Percentiles rank a stretch among this genome's conserved stretches.
Conservation (phyloP, 2,797 vertebrate genomes). For the Protosalanx chinensis region DNA sequence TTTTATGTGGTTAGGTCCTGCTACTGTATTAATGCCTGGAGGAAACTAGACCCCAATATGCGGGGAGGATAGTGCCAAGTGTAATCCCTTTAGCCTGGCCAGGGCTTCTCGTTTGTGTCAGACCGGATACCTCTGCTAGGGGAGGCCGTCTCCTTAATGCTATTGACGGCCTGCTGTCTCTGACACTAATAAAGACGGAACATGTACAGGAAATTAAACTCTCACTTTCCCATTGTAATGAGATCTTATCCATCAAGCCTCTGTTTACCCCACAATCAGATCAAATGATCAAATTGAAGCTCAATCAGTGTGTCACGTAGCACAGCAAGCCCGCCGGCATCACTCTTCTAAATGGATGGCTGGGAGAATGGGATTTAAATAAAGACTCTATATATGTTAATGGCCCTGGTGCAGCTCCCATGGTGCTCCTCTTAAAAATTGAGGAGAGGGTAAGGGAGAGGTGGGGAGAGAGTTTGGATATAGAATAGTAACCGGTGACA, state of each 20-base stretch:
- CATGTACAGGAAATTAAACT: constrained; percentile 79
- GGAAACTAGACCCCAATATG: constrained; percentile 36
- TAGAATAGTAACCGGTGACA: neutral
- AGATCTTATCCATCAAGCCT: constrained; percentile 74
- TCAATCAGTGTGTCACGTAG: constrained; percentile 47
- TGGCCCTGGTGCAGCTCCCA: constrained; percentile 57
- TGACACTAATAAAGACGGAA: constrained; percentile 79
- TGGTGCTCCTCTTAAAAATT: constrained; percentile 51
- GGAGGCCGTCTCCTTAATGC: constrained; percentile 52
- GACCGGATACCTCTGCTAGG: constrained; percentile 46
- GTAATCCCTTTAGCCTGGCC: constrained; percentile 49
- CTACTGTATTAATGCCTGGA: constrained; percentile 14
- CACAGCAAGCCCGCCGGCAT: constrained; percentile 55
- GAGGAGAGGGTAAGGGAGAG: constrained; percentile 5
- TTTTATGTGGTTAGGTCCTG: constrained; percentile 20
- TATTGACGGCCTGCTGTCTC: constrained; percentile 70
- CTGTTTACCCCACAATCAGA: constrained; percentile 75
- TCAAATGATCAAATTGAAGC: constrained; percentile 71
- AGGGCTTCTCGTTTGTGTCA: constrained; percentile 62
- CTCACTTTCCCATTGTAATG: constrained; percentile 75
- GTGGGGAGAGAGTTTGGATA: neutral
- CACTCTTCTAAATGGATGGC: constrained; percentile 70
- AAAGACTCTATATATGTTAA: constrained; percentile 78
- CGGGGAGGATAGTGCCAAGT: constrained; percentile 40
- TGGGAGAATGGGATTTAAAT: constrained; percentile 73